Conservation (phyloP, 92 coral and sea anemone species). For the Palythoa heliodiscus region DNA sequence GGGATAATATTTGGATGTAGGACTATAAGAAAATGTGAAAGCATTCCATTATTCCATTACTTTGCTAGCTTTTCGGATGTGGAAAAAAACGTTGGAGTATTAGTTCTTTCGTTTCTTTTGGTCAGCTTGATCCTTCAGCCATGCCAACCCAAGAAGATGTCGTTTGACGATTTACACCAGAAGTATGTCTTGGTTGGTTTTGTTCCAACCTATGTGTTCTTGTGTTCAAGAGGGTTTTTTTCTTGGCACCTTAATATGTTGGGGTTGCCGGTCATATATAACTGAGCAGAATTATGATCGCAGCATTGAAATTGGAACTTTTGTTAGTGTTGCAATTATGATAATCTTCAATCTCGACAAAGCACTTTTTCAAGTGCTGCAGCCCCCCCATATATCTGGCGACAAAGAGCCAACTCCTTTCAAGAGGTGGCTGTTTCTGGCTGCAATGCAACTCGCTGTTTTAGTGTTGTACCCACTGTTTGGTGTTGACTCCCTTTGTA, state of each 20-base stretch:
- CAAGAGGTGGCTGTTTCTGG: constrained; percentile 17
- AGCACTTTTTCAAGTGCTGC: background rate
- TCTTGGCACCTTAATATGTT: background rate
- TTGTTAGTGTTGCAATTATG: constrained; percentile 6
- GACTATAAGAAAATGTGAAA: background rate
- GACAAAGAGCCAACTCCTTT: constrained; percentile 1
- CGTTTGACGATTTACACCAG: background rate
- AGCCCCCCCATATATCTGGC: background rate
- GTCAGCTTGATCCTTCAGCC: background rate
- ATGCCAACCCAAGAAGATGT: background rate
- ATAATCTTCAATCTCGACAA: constrained; percentile 3
- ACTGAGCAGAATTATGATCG: background rate
- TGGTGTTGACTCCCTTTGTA: background rate
- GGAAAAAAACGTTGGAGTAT: background rate
- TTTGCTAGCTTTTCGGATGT: background rate
- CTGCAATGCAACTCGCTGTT: constrained; percentile 1
- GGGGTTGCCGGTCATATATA: background rate
- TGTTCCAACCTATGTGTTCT: constrained; percentile 20
- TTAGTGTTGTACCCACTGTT: background rate
- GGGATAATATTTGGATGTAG: constrained; percentile 13
- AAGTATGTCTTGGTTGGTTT: constrained; percentile 19
- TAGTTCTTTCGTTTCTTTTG: background rate
- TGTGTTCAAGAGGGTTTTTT: constrained; percentile 3
- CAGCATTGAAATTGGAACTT: background rate
- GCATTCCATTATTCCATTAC: background rate